Conservation (phyloP, 2,888 invertebrate genomes). For the Nyleta sp. region DNA sequence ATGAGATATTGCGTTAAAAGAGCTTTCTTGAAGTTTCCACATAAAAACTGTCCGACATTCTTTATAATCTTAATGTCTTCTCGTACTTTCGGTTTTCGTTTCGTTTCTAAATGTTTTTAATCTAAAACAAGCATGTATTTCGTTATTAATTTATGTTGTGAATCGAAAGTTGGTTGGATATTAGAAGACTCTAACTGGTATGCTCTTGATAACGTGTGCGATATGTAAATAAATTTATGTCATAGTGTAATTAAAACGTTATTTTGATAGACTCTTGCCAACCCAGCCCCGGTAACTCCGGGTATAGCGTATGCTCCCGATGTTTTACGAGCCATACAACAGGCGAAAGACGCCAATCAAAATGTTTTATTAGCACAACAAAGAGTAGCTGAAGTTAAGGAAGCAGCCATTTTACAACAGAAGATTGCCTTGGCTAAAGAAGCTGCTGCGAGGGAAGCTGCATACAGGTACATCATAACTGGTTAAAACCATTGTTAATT, state of each 20-base stretch:
- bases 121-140: too few relatives aligned
- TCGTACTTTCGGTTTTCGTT: too few relatives aligned
- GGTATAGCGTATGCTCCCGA: conserved; percentile 85
- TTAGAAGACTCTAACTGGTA: too few relatives aligned
- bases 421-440: conserved; percentile 89
- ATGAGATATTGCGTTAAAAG: background rate
- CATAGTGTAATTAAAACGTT: conserved; percentile 38
- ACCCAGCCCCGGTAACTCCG: conserved; percentile 74
- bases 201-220: background rate
- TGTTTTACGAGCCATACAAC: conserved; percentile 88
- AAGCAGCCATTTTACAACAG: conserved; percentile 88
- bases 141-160: too few relatives aligned
- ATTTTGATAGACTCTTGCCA: conserved; percentile 73
- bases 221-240: conserved; percentile 31
- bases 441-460: conserved; percentile 84
- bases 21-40: background rate
- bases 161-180: too few relatives aligned
- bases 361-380: conserved; percentile 89
- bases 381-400: conserved; percentile 89
- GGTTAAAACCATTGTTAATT: background rate
- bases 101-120: too few relatives aligned
- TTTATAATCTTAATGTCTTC: too few relatives aligned
- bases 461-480: conserved; percentile 72
- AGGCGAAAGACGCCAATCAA: conserved; percentile 89
- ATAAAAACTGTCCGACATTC: background rate